Evolutionary conservation across 92 coral and sea anemone species (phyloP), one percentile per base, ranked within the genome.

Genomic region (Phenganax marumi): DNA sequence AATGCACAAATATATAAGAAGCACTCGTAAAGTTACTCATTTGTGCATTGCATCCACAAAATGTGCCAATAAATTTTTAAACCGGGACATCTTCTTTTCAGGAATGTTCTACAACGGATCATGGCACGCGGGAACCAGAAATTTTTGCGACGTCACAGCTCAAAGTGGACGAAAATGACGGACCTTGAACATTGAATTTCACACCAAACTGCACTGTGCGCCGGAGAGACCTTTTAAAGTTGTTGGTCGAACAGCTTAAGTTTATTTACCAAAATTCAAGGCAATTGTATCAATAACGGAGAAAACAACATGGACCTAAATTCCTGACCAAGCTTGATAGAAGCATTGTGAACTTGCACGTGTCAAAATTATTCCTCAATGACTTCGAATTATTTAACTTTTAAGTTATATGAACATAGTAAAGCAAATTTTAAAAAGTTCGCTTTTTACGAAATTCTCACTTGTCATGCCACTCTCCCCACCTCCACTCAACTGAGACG

Each of bases 141-240:
- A 25, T 17, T 8, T 90, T 85, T 69, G 88, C 93, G 26, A 83
- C 97, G 2, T 87, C 97, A 9, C 98, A 95, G 85, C 87, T 95
- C 77, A 84, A 91, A 33, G 93, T 95, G 51, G 90, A 92, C 53
- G 97, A 91, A 77, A 79, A 88, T 21, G 89, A 87, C 11, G 90
- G 79, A 21, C 50, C 72, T 0, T 25, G 50, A 66, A 62, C 68
- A 62, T 8, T 66, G 49, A 66, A 25, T 49, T 19, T 49, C 12
- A 33, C 12, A 3, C 43, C 0, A 17, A 66, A 3, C 49, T 66
- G 72, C 0, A 66, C 8, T 25, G 72, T 23, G 43, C 43, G 43
- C 43, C 43, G 43, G 43, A 33, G 43, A 33, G 43, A 33, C 43
- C 43, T 33, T 33, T 5, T 33, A 5, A 33, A 1, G 43, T 33